phyloP scores from a whole-genome alignment of 2,113 vertebrate species.

The Marmota flaviventris region DNA sequence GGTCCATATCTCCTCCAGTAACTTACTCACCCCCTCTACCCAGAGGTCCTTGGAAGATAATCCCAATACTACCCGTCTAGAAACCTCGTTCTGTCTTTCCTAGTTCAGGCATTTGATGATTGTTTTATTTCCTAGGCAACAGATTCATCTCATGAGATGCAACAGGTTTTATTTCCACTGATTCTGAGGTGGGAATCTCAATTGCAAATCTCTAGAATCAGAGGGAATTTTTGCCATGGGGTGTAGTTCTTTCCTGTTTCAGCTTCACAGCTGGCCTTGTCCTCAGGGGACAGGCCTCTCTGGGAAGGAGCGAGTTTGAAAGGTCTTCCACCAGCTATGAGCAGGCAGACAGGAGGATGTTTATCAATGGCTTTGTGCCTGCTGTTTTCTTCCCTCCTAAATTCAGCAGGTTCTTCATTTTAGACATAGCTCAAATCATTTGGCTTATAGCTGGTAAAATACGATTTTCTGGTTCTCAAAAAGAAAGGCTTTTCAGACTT shows the following conservation, averaged over 20 bases:
- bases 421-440: slow-evolving; percentile 63
- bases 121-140: not conserved
- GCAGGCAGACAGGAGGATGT: not conserved
- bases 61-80: not conserved
- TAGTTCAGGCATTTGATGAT: not conserved
- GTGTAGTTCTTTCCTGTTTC: not conserved
- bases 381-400: slow-evolving; percentile 43
- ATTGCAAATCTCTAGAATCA: not conserved
- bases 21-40: not conserved
- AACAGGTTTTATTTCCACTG: not conserved
- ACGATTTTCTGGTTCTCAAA: slow-evolving; percentile 76
- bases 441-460: slow-evolving; percentile 79
- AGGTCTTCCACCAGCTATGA: not conserved
- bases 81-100: not conserved
- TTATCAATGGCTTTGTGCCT: not conserved
- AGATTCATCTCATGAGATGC: not conserved
- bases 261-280: not conserved
- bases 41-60: not conserved
- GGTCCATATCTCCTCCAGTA: not conserved
- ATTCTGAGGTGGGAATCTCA: not conserved
- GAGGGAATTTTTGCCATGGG: not conserved
- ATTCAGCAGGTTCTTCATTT: slow-evolving; percentile 65
- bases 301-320: not conserved
- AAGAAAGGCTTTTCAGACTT: slow-evolving; percentile 71
- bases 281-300: not conserved